These are phyloP conservation scores for Corydoras maculifer DNA, from an alignment of 2,113 vertebrate species.

Conservation along the genomic window DNA sequence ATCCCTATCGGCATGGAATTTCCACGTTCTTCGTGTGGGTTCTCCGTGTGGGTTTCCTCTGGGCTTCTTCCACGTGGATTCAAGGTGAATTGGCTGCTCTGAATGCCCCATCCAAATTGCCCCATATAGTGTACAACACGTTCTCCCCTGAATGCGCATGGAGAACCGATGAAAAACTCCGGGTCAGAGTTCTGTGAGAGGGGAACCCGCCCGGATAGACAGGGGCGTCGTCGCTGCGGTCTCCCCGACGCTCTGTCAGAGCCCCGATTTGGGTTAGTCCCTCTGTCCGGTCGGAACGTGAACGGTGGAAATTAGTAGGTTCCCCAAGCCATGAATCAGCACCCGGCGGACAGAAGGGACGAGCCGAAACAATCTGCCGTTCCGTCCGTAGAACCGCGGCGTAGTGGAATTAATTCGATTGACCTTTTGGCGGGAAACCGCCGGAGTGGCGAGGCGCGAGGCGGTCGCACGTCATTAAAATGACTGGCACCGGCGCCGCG, in stretches of 20 bases:
- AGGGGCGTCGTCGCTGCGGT: background rate
- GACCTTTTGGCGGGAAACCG: conserved; percentile 30
- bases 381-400: conserved; percentile 7
- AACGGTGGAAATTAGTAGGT: conserved; percentile 29
- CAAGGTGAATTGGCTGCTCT: too few relatives aligned
- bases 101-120: too few relatives aligned
- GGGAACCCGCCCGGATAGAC: background rate
- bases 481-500: background rate
- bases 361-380: conserved; percentile 27
- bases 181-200: too few relatives aligned
- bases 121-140: too few relatives aligned
- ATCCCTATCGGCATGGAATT: too few relatives aligned
- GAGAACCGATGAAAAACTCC: too few relatives aligned
- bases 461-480: conserved; percentile 26
- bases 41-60: too few relatives aligned
- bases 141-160: too few relatives aligned
- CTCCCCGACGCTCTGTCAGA: conserved; percentile 21
- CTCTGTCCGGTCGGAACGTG: conserved; percentile 27
- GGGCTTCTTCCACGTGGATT: too few relatives aligned
- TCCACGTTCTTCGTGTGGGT: too few relatives aligned
- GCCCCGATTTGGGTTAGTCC: conserved; percentile 28
- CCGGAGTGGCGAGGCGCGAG: conserved; percentile 18
- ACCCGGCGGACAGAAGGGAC: conserved; percentile 34
- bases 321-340: conserved; percentile 38
- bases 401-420: conserved; percentile 36